These are phyloP conservation scores for Forbesichthys papilliferus DNA, from an alignment of 2,113 vertebrate species.

Conservation along the genomic window DNA sequence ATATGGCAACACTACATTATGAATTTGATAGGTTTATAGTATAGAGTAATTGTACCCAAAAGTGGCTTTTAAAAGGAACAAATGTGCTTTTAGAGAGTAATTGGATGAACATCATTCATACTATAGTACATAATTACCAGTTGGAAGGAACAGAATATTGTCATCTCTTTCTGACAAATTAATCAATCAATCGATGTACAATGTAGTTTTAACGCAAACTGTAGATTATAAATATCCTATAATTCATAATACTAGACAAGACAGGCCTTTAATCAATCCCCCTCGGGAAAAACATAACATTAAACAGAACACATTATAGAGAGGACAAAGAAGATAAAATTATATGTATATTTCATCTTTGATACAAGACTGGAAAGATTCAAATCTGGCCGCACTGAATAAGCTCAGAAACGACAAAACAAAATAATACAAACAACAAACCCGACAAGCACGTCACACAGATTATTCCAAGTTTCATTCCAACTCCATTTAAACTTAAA, in stretches of 20 bases:
- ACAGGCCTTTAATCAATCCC: too few relatives aligned
- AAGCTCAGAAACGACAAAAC: too few relatives aligned
- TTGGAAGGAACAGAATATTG: not conserved
- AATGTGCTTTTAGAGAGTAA: not conserved
- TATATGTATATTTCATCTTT: too few relatives aligned
- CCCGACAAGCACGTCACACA: not conserved
- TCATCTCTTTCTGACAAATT: not conserved
- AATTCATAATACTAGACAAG: not conserved
- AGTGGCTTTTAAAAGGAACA: not conserved
- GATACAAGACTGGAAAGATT: too few relatives aligned
- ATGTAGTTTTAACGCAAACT: conserved; percentile 1
- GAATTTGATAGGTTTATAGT: not conserved
- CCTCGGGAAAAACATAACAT: too few relatives aligned
- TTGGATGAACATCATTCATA: not conserved
- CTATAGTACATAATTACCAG: not conserved
- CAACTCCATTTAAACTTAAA: conserved; percentile 27
- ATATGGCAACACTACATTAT: not conserved
- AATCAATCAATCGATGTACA: not conserved
- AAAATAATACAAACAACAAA: too few relatives aligned
- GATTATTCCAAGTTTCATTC: not conserved
- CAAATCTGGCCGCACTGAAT: too few relatives aligned
- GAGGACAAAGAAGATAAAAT: too few relatives aligned
- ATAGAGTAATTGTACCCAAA: not conserved
- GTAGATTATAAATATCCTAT: not conserved
- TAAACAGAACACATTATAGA: too few relatives aligned